These are phyloP conservation scores for Acrobasis repandana DNA, from an alignment of 2,888 invertebrate genomes.

Conservation along the genomic window DNA sequence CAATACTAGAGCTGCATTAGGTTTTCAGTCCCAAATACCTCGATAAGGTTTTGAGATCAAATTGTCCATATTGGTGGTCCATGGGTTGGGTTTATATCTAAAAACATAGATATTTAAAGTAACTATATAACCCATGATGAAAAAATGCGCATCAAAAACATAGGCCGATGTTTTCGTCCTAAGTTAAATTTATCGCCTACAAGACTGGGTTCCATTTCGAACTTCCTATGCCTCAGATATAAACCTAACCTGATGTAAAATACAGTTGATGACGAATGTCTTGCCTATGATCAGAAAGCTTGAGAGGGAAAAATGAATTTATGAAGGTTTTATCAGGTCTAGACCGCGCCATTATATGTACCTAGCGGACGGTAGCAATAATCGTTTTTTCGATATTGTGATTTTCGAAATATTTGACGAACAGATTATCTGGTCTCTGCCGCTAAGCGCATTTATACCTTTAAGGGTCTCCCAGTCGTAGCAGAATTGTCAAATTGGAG, in stretches of 20 bases:
- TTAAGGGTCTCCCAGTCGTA: not conserved
- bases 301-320: slow-evolving; percentile 34
- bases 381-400: too few species aligned
- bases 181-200: slow-evolving; percentile 13
- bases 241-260: slow-evolving; percentile 31
- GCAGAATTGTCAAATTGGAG: slow-evolving; percentile 5
- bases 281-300: slow-evolving; percentile 41
- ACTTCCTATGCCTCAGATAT: slow-evolving; percentile 32
- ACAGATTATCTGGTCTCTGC: too few species aligned
- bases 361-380: too few species aligned
- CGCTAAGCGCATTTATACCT: too few species aligned
- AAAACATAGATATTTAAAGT: slow-evolving; percentile 26
- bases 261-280: slow-evolving; percentile 34
- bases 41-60: slow-evolving; percentile 31
- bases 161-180: slow-evolving; percentile 25
- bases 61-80: slow-evolving; percentile 20
- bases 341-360: not conserved
- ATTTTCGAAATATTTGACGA: too few species aligned
- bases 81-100: slow-evolving; percentile 33
- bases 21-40: slow-evolving; percentile 36
- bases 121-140: not conserved
- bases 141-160: slow-evolving; percentile 9
- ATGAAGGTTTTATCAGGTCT: not conserved
- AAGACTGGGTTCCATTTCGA: slow-evolving; percentile 12
- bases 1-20: slow-evolving; percentile 26